Evolutionary conservation across 2,888 invertebrate genomes (phyloP), one percentile per base, ranked within the genome.

Genomic region (Pachymerium ferrugineum): DNA sequence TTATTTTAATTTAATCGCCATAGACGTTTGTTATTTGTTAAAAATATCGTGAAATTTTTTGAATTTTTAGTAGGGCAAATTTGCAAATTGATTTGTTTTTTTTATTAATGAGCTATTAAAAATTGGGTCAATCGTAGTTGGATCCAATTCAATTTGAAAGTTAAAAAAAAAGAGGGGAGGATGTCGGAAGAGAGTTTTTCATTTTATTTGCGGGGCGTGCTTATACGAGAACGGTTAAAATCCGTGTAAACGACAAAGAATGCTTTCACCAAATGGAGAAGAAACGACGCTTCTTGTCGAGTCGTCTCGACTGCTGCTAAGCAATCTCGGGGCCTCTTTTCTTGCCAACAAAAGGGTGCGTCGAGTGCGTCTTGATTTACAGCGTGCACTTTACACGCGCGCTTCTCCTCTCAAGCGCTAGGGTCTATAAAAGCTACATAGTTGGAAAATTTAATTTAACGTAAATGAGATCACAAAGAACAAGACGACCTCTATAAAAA

Each of bases 371-470:
- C 25, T 54, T 62, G 62, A 62, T 62, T 62, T 62, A 62, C 62
- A 25, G 62, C 62, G 62, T 62, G 62, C 62, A 62, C 62, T 62
- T 62, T 62, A 62, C 62, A 62, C 62, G 62, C 62, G 62, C 62
- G 62, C n/a, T n/a, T n/a, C 62, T 62, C 28, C 28, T 28, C 62
- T 28, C 62, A 28, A 25, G 62, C 62, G 62, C 62, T 28, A 62
- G 62, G 25, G n/a, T 62, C 62, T 62, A 62, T 62, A 62, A 62
- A 62, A 62, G 62, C 28, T 62, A 62, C 62, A 62, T 62, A 62
- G 62, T 62, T 62, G 62, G 62, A 62, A 62, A 62, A 62, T 62
- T 62, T 62, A 62, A 62, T 62, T 62, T 62, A 62, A 62, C 62
- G 62, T 28, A 62, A 62, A 62, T 25, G 28, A 62, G 62, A 62